Conservation (phyloP, 2,113 vertebrate genomes). For the Microcebus jonahi region DNA sequence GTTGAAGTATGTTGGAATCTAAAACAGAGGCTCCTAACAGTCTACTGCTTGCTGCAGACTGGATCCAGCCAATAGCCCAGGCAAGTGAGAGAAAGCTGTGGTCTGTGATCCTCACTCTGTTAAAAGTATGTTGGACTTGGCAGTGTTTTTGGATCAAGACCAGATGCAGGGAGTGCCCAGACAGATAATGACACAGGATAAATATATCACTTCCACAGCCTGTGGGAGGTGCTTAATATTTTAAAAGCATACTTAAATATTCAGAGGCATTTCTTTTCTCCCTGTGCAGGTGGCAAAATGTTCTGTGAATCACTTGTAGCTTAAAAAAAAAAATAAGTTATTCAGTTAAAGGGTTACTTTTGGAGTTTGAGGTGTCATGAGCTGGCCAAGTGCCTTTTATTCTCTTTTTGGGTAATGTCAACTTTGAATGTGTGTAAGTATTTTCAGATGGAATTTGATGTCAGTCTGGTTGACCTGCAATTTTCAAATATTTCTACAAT, state of each 20-base stretch:
- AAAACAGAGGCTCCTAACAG: background rate
- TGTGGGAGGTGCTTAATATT: slow-evolving; percentile 55
- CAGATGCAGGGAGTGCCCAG: background rate
- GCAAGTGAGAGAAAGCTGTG: background rate
- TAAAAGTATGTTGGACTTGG: background rate
- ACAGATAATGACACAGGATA: background rate
- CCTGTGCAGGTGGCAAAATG: background rate
- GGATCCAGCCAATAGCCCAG: background rate
- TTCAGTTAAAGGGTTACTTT: background rate
- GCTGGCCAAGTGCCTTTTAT: background rate
- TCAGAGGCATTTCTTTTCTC: slow-evolving; percentile 34
- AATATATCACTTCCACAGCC: background rate
- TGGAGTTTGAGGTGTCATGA: background rate
- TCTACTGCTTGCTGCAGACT: fast-evolving
- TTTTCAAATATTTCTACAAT: background rate
- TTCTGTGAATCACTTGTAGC: background rate
- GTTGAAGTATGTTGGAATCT: background rate
- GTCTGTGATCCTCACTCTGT: background rate
- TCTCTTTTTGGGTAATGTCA: background rate
- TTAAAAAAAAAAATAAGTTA: background rate
- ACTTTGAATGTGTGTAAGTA: background rate
- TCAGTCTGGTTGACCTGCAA: background rate
- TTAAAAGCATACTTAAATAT: slow-evolving; percentile 58
- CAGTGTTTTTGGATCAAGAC: background rate
- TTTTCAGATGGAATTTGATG: background rate